Base-by-base conservation (phyloP, 2,888 invertebrate genomes). In the Leptopilina syphax region DNA sequence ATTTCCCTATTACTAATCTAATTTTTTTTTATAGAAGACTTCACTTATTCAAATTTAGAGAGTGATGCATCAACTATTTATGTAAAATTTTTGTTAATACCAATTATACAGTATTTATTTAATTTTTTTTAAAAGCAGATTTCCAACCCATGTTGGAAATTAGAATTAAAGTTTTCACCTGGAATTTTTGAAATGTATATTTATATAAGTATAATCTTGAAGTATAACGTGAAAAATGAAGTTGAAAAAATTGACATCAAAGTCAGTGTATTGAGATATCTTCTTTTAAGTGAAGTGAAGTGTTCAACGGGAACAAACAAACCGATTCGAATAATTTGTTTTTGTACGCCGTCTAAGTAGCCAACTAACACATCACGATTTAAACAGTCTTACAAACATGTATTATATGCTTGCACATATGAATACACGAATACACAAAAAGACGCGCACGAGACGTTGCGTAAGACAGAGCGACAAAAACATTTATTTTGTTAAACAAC, bases 401-500 rank as follows among this genome's bases (percentile, higher is more conserved):
- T 65, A 78, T 73, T 70, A 60, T 70, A 47, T 73, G 54, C 76
- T 77, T 63, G 41, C 57, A 54, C 54, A 78, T 73, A 24, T 60
- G 5, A 57, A 66, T n/a, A 65, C 12, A 68, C 63, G 76, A 65
- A 77, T 63, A 63, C 57, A 65, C 47, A 66, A 24, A 66, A n/a
- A 66, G 65, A 34, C 34, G 34, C 34, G 54, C 47, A 78, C 65
- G 18, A 63, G 18, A 76, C 68, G 83, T 82, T 78, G 78, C 77
- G 80, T 81, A 83, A 87, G 88, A 85, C 83, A 85, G 87, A 84
- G 87, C 89, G 87, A 89, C 88, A 89, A 88, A 89, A 90, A 89
- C 89, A 90, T 90, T 89, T 91, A 90, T 90, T 90, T 90, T 89
- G 89, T 90, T 91, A 90, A 91, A 91, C 89, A 91, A 91, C 90